phyloP scores from a whole-genome alignment of 2,797 vertebrate genomes.

The Gambusia yucatana region DNA sequence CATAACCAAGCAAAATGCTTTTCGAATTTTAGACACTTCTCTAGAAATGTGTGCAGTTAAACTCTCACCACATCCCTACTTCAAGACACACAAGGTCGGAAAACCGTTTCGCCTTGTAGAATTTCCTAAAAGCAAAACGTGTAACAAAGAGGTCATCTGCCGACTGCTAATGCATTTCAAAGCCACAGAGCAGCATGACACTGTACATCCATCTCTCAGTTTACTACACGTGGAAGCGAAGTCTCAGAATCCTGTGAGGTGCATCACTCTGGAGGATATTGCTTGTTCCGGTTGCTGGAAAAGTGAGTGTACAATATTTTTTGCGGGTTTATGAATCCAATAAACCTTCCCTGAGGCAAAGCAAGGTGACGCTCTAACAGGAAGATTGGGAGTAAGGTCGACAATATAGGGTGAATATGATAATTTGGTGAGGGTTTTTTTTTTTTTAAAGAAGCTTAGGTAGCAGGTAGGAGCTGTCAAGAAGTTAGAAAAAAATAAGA shows the following conservation, averaged over 20 bases:
- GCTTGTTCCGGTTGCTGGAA: slow-evolving; percentile 6
- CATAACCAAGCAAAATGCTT: background rate
- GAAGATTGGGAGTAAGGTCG: slow-evolving; percentile 31
- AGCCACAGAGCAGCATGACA: slow-evolving; percentile 41
- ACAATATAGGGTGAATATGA: slow-evolving; percentile 30
- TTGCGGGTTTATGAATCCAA: slow-evolving; percentile 34
- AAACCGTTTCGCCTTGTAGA: background rate
- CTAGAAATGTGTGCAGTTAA: background rate
- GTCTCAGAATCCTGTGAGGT: slow-evolving; percentile 30
- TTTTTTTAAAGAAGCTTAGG: slow-evolving; percentile 15
- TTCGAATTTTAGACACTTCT: background rate
- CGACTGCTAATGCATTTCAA: slow-evolving; percentile 29
- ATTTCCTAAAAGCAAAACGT: slow-evolving; percentile 8
- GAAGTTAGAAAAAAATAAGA: slow-evolving; percentile 35
- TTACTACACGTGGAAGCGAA: slow-evolving; percentile 31
- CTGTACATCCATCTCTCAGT: slow-evolving; percentile 42
- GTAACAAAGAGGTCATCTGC: slow-evolving; percentile 15
- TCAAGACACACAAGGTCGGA: background rate
- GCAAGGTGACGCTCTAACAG: slow-evolving; percentile 20
- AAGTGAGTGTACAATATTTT: slow-evolving; percentile 11
- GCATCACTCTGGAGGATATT: slow-evolving; percentile 31
- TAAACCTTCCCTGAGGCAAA: slow-evolving; percentile 26
- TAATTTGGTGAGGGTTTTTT: slow-evolving; percentile 42
- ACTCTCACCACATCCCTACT: background rate
- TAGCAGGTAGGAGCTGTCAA: slow-evolving; percentile 32